phyloP scores from a whole-genome alignment of 2,797 vertebrate species.

The Lepidocolaptes lacrymiger region DNA sequence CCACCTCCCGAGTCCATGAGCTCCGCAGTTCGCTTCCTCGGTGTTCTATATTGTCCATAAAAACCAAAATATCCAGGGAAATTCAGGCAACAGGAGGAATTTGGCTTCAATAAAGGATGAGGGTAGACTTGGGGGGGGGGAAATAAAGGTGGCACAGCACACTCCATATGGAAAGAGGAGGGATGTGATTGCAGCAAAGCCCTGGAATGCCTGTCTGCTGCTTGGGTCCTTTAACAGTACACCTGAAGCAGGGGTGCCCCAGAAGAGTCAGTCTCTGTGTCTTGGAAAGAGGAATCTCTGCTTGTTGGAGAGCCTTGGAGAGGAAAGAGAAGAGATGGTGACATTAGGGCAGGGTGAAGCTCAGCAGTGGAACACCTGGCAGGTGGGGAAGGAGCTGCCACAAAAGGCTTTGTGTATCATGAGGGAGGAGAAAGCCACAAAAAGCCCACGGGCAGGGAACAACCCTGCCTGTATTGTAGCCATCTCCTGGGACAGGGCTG shows the following conservation, averaged over 20 bases:
- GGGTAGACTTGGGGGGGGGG: background rate
- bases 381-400: conserved; percentile 29
- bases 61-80: background rate
- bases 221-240: conserved; percentile 74
- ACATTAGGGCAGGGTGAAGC: background rate
- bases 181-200: background rate
- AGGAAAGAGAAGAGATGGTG: conserved; percentile 27
- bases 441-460: conserved; percentile 35
- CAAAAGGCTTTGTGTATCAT: conserved; percentile 34
- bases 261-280: conserved; percentile 90
- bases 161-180: background rate
- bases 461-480: conserved; percentile 1
- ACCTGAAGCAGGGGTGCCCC: conserved; percentile 88
- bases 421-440: conserved; percentile 62
- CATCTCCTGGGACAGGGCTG: background rate
- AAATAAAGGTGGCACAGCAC: background rate
- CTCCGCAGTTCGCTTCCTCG: background rate
- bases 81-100: conserved; percentile 1
- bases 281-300: conserved; percentile 85
- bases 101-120: background rate
- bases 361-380: conserved; percentile 29
- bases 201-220: background rate
- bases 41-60: background rate
- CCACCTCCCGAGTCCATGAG: background rate
- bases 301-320: conserved; percentile 80